phyloP scores from a whole-genome alignment of 2,888 invertebrate genomes.

The Dascillus cervinus region DNA sequence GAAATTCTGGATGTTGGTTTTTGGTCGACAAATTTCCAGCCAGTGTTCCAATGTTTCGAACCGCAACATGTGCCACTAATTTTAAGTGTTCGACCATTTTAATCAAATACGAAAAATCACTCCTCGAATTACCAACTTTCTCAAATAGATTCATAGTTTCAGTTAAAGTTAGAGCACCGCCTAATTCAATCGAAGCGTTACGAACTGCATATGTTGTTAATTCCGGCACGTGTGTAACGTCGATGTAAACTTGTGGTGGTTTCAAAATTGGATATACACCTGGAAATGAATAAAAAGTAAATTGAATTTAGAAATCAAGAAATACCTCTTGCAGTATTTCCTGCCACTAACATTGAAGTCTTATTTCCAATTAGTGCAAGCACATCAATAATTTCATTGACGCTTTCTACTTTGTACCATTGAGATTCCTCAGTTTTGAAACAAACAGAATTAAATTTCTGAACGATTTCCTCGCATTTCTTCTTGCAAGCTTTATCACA shows the following conservation, averaged over 20 bases:
- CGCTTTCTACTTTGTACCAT: conserved; percentile 52
- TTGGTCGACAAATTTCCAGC: conserved; percentile 69
- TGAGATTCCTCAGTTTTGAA: conserved; percentile 24
- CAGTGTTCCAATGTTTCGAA: conserved; percentile 63
- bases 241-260: conserved; percentile 50
- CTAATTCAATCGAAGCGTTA: conserved; percentile 55
- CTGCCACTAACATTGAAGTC: conserved; percentile 57
- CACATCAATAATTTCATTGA: conserved; percentile 51
- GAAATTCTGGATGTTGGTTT: conserved; percentile 58
- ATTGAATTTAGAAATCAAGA: too few relatives aligned
- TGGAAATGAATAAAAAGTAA: too few relatives aligned
- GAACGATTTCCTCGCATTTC: not conserved
- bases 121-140: conserved; percentile 35
- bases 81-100: conserved; percentile 57
- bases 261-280: conserved; percentile 33
- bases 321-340: conserved; percentile 71
- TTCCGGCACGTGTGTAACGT: conserved; percentile 59
- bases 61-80: conserved; percentile 61
- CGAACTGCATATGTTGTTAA: conserved; percentile 65
- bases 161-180: conserved; percentile 52
- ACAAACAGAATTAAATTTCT: not conserved
- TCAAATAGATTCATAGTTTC: conserved; percentile 47
- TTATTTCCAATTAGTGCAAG: conserved; percentile 41
- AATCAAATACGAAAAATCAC: conserved; percentile 51
- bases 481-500: not conserved